Base-by-base conservation (phyloP, 2,888 invertebrate species). In the Caenorhabditis sp. region DNA sequence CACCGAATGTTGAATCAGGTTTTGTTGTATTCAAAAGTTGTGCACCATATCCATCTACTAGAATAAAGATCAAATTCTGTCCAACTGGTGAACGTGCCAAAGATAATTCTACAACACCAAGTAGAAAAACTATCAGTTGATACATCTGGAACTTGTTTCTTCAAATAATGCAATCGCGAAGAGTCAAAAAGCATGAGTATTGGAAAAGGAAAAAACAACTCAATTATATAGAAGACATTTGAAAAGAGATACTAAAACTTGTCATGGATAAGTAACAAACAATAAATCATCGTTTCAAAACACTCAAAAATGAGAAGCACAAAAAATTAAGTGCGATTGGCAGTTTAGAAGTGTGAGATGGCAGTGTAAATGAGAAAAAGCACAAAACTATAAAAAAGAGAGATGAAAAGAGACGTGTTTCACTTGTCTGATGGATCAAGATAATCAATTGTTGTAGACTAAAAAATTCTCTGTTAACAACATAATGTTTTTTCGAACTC, bases 11-110 rank as follows among this genome's bases (percentile, higher is more conserved):
- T 0, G 77, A 63, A 59, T 84, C 82, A 14, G 83, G 67, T 67
- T 84, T 81, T 1, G 87, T 83, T 12, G 68, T 77, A 63, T 87
- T 87, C 59, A 87, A 73, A 0, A 87, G 71, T 8, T 72, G 76
- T 0, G 85, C 79, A 21, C 87, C 85, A 67, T 84, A 87, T 4
- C 87, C 87, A 72, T 87, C 87, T 50, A 85, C 81, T 17, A 84
- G 69, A 27, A 87, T 77, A 25, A 87, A 65, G 38, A 87, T 85
- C 65, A 87, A 75, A 67, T 87, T 87, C 70, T 87, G 87, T 59
- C 85, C 85, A 59, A 76, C 71, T 21, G 81, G 77, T n/a, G 72
- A 75, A 23, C 79, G 65, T 27, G 68, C 73, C 12, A 26, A 26
- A 31, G 38, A 17, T 2, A 31, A 25, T 63, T 59, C 70, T 25